Evolutionary conservation across 2,888 invertebrate genomes (phyloP).

Genomic region (Sussaba pulchella): DNA sequence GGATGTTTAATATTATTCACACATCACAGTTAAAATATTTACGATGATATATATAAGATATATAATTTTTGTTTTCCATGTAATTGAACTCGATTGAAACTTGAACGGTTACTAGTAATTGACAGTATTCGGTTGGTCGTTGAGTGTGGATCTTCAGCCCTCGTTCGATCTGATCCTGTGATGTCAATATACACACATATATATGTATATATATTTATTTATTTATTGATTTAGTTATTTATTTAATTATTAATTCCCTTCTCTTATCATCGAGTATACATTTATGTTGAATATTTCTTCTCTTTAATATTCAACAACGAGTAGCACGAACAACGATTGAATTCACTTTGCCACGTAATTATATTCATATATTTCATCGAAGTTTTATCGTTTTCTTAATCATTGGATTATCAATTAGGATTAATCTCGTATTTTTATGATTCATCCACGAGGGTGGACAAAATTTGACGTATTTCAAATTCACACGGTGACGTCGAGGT

Average conservation of each 20-base stretch:
- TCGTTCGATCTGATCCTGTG: constrained; percentile 48
- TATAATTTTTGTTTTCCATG: constrained; percentile 41
- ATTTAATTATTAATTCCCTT: constrained; percentile 38
- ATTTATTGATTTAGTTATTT: constrained; percentile 36
- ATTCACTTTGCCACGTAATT: constrained; percentile 56
- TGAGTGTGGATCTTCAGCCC: constrained; percentile 57
- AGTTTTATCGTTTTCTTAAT: constrained; percentile 33
- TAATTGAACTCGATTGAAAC: constrained; percentile 72
- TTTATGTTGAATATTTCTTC: constrained; percentile 45
- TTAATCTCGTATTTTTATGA: constrained; percentile 41
- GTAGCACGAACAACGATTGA: constrained; percentile 54
- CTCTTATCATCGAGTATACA: constrained; percentile 51
- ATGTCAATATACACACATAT: constrained; percentile 48
- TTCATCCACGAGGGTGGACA: constrained; percentile 40
- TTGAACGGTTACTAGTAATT: constrained; percentile 80
- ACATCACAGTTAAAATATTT: constrained; percentile 71
- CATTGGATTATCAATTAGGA: constrained; percentile 42
- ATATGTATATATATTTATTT: constrained; percentile 43
- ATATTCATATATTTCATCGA: constrained; percentile 3
- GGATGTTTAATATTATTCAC: constrained; percentile 61
- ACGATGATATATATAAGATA: constrained; percentile 70
- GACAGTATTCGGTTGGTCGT: constrained; percentile 79
- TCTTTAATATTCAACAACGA: constrained; percentile 53
- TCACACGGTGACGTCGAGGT: constrained; percentile 53
- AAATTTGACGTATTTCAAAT: constrained; percentile 28